Evolutionary conservation across 2,888 invertebrate genomes (phyloP).

Genomic region (Drosophila prostipennis): DNA sequence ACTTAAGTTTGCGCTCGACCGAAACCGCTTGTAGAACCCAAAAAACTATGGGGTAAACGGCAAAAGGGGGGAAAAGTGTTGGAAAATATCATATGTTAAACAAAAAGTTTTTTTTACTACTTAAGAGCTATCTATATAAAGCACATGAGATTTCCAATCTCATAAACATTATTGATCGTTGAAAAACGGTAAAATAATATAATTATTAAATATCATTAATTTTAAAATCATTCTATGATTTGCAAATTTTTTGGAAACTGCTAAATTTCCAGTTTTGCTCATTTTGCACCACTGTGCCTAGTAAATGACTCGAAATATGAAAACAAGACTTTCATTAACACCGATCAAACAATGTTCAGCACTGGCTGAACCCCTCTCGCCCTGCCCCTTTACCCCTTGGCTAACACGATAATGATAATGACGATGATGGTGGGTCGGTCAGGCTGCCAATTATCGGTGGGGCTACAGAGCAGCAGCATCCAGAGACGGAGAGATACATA

Average conservation of each 20-base stretch:
- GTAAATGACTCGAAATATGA: slow-evolving; percentile 25
- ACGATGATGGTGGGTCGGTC: slow-evolving; percentile 34
- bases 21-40: not conserved
- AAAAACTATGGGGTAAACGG: not conserved
- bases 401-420: slow-evolving; percentile 31
- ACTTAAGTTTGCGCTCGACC: slow-evolving; percentile 37
- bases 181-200: no score
- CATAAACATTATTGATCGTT: no score
- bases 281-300: not conserved
- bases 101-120: no score
- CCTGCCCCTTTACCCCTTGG: slow-evolving; percentile 5
- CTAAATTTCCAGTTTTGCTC: no score
- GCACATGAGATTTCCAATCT: no score
- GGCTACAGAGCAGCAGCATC: slow-evolving; percentile 21
- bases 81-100: no score
- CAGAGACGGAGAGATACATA: slow-evolving; percentile 3
- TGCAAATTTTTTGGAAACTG: no score
- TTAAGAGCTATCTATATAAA: no score
- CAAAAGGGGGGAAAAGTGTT: not conserved
- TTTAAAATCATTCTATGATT: no score
- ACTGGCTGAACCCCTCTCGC: not conserved
- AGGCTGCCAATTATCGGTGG: slow-evolving; percentile 36
- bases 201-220: no score
- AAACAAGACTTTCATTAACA: slow-evolving; percentile 39
- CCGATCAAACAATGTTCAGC: slow-evolving; percentile 36